Percentiles rank a stretch among this genome's conserved stretches.
Conservation (phyloP, 2,888 invertebrate species). For the Nemotelus pantherinus region DNA sequence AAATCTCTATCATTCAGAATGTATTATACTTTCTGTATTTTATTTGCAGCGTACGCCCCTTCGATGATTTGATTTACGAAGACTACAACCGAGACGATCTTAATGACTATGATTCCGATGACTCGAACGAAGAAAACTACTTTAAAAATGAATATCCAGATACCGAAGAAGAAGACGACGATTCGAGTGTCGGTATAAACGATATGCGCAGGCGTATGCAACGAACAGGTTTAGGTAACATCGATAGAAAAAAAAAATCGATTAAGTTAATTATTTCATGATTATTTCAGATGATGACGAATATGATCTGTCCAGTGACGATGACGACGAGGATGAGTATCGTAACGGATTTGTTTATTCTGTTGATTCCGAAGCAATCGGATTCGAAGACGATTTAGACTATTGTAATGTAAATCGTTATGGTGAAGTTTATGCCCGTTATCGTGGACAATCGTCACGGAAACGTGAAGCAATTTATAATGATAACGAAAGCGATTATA, state of each 20-base stretch:
- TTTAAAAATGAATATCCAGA: constrained; percentile 84
- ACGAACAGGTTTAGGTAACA: constrained; percentile 61
- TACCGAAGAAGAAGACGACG: constrained; percentile 68
- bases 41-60: constrained; percentile 57
- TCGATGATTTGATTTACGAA: constrained; percentile 59
- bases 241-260: background rate
- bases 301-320: constrained; percentile 54
- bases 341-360: constrained; percentile 63
- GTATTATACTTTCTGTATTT: too few relatives aligned
- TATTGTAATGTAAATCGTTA: constrained; percentile 69
- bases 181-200: constrained; percentile 62
- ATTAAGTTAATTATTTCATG: background rate
- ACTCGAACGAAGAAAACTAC: constrained; percentile 82
- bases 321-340: constrained; percentile 56
- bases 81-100: constrained; percentile 59
- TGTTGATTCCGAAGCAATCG: constrained; percentile 60
- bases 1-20: too few relatives aligned
- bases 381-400: constrained; percentile 64
- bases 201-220: constrained; percentile 72
- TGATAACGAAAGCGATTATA: constrained; percentile 43
- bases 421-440: constrained; percentile 74
- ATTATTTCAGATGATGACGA: constrained; percentile 39
- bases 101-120: constrained; percentile 71
- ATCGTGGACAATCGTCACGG: constrained; percentile 65
- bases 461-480: constrained; percentile 42